These are phyloP conservation scores for Sebastes schlegelii DNA, from an alignment of 2,113 vertebrate genomes.

Conservation along the genomic window DNA sequence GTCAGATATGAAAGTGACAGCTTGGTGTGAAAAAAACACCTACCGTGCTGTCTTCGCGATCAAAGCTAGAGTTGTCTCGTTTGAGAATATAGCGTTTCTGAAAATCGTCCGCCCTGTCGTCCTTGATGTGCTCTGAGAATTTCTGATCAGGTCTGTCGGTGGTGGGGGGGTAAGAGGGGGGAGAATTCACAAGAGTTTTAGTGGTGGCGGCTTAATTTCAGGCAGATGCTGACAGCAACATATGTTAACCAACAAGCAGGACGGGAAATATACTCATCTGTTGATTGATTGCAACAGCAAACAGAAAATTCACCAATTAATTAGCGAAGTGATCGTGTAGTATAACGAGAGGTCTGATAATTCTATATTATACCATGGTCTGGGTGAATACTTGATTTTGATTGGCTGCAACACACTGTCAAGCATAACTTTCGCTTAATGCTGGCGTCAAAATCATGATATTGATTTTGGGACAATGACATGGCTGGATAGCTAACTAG, in stretches of 20 bases:
- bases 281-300: not conserved
- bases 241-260: constrained; percentile 36
- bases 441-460: no score
- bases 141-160: constrained; percentile 96
- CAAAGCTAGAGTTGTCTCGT: constrained; percentile 98
- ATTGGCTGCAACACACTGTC: no score
- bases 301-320: constrained; percentile 15
- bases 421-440: no score
- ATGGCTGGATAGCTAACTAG: no score
- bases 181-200: constrained; percentile 50
- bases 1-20: constrained; percentile 78
- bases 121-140: constrained; percentile 99
- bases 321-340: not conserved
- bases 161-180: not conserved
- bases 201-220: constrained; percentile 57
- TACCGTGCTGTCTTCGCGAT: constrained; percentile 97
- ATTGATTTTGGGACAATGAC: no score
- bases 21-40: constrained; percentile 68
- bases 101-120: constrained; percentile 96
- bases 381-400: no score
- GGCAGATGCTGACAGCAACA: constrained; percentile 67
- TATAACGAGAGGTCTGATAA: no score
- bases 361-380: no score
- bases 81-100: constrained; percentile 99
- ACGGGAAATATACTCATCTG: constrained; percentile 1